phyloP scores from a whole-genome alignment of 2,888 invertebrate genomes.

The Microctonus brassicae region DNA sequence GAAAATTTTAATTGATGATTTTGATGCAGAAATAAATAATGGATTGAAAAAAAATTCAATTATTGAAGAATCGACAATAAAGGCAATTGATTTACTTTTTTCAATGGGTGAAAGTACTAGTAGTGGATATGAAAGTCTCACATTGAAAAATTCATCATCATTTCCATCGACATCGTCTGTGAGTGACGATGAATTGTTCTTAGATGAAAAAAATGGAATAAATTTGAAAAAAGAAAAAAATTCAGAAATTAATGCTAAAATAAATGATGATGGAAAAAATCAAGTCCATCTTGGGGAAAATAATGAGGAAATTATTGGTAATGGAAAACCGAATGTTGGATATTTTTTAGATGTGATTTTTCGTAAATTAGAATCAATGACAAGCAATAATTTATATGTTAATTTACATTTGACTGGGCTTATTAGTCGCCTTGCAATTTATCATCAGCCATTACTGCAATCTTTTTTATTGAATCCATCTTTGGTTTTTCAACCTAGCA shows the following conservation, averaged over 20 bases:
- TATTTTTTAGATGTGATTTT: conserved; percentile 84
- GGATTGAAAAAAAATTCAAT: conserved; percentile 34
- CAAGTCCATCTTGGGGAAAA: background rate
- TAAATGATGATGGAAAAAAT: background rate
- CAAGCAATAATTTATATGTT: conserved; percentile 85
- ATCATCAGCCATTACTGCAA: conserved; percentile 89
- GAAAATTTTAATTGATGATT: conserved; percentile 61
- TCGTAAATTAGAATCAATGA: conserved; percentile 85
- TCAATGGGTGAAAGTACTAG: conserved; percentile 80
- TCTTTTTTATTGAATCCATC: conserved; percentile 89
- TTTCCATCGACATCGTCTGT: conserved; percentile 55
- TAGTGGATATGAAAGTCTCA: conserved; percentile 83
- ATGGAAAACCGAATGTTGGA: conserved; percentile 66
- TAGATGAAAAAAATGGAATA: background rate
- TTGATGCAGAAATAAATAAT: conserved; percentile 42
- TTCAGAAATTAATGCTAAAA: background rate
- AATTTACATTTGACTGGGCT: conserved; percentile 91
- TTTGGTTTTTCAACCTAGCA: conserved; percentile 88
- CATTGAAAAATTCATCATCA: conserved; percentile 61
- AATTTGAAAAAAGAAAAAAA: background rate
- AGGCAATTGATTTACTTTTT: conserved; percentile 74
- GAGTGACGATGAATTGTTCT: background rate
- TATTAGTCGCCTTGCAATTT: conserved; percentile 86
- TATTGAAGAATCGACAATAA: conserved; percentile 57
- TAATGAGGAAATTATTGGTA: conserved; percentile 54